phyloP scores from a whole-genome alignment of 2,888 invertebrate genomes.

The Corythucha ciliata region DNA sequence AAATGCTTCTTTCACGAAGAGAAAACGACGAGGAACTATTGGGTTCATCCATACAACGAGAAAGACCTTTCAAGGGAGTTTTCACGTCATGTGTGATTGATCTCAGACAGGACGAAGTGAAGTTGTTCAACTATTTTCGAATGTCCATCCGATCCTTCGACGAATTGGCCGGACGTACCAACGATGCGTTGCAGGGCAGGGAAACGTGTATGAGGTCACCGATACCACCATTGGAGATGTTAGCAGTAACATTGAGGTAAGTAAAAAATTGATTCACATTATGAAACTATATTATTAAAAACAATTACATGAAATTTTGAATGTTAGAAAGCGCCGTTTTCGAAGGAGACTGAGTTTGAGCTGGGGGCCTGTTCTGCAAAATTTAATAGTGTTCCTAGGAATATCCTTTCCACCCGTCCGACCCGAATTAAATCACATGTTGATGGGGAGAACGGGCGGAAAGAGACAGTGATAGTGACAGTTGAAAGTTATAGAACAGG shows the following conservation, averaged over 20 bases:
- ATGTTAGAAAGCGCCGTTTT: no score
- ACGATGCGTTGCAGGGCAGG: neutral
- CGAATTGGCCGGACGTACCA: neutral
- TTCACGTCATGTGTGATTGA: conserved; percentile 8
- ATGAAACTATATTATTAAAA: neutral
- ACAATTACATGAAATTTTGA: no score
- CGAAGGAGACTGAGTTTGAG: no score
- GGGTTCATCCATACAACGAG: conserved; percentile 15
- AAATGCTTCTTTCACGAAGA: neutral
- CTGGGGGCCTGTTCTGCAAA: no score
- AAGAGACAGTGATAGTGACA: neutral
- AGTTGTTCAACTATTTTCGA: conserved; percentile 20
- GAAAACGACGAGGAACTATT: conserved; percentile 9
- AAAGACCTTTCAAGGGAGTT: conserved; percentile 14
- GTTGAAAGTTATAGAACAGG: no score
- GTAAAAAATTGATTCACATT: neutral
- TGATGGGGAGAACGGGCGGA: conserved; percentile 1
- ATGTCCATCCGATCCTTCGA: conserved; percentile 18
- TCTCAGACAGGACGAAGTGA: conserved; percentile 7
- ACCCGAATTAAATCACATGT: no score
- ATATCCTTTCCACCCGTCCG: no score
- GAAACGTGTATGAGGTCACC: conserved; percentile 10
- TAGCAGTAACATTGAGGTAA: conserved; percentile 12
- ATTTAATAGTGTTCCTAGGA: no score
- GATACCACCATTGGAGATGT: conserved; percentile 4